phyloP scores from a whole-genome alignment of 2,797 vertebrate genomes.

The Malacoctenus gilli region DNA sequence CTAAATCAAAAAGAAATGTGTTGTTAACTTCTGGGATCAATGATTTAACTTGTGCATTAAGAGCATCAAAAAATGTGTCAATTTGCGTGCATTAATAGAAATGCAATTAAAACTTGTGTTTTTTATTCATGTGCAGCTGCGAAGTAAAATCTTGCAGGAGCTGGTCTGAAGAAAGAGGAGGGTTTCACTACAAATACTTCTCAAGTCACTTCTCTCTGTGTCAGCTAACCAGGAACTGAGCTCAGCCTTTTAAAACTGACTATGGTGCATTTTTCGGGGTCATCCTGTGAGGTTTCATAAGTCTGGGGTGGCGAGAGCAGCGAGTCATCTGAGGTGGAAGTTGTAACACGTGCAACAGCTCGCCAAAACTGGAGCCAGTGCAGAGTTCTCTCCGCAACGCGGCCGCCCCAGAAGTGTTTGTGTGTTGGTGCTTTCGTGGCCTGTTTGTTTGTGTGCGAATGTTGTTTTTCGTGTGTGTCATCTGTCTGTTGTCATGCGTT shows the following conservation, averaged over 20 bases:
- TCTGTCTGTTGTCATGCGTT: conserved; percentile 43
- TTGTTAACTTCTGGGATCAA: no score
- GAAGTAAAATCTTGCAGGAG: no score
- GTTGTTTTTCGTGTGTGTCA: conserved; percentile 6
- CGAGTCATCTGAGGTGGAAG: conserved; percentile 25
- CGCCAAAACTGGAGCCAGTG: neutral
- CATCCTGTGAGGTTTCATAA: conserved; percentile 35
- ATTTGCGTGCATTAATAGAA: no score
- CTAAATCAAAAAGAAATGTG: no score
- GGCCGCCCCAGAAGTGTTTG: neutral
- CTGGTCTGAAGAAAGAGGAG: no score
- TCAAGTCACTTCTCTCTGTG: conserved; percentile 23
- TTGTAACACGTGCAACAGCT: neutral
- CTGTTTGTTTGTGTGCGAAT: conserved; percentile 6
- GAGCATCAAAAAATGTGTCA: no score
- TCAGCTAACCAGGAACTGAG: conserved; percentile 48
- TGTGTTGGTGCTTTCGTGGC: conserved; percentile 2
- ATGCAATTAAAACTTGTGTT: no score
- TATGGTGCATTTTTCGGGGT: conserved; percentile 9
- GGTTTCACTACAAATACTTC: no score
- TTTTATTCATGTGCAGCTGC: no score
- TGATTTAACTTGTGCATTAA: no score
- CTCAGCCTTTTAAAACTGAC: conserved; percentile 38
- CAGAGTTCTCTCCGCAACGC: conserved; percentile 9
- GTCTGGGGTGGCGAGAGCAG: conserved; percentile 10